Conservation (phyloP, 1,140 invertebrate genomes). For the Hesperophylax magnus region DNA sequence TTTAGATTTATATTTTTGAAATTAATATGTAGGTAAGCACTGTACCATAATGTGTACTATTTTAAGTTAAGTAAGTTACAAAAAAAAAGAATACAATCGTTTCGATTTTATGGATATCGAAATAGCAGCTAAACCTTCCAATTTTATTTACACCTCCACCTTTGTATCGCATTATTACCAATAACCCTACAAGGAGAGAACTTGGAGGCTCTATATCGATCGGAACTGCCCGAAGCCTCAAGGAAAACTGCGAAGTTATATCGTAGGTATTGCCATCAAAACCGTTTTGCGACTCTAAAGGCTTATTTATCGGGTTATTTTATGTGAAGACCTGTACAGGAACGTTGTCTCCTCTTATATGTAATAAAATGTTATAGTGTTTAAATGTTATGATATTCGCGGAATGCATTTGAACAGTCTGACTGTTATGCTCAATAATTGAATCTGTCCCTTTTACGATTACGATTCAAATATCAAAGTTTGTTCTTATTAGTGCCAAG, state of each 20-base stretch:
- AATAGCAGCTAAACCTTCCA: not conserved
- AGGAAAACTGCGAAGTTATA: slow-evolving; percentile 16
- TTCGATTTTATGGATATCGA: not conserved
- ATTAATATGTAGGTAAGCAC: no score
- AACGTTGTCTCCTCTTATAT: not conserved
- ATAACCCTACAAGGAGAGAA: slow-evolving; percentile 28
- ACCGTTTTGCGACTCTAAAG: slow-evolving; percentile 21
- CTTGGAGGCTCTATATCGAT: slow-evolving; percentile 12
- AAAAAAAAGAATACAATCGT: no score
- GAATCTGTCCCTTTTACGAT: no score
- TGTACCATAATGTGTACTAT: no score
- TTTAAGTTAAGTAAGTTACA: no score
- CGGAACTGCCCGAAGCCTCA: slow-evolving; percentile 25
- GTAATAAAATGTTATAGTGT: slow-evolving; percentile 21
- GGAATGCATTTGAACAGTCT: not conserved
- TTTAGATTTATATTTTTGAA: no score
- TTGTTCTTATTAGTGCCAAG: no score
- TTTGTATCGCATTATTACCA: slow-evolving; percentile 25
- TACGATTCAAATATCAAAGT: no score
- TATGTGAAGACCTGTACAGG: not conserved
- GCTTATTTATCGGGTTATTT: slow-evolving; percentile 25
- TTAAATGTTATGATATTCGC: slow-evolving; percentile 8
- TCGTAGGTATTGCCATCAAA: slow-evolving; percentile 7
- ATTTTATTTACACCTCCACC: not conserved
- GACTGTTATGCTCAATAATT: not conserved